Evolutionary conservation across 2,113 vertebrate species (phyloP), one percentile per base, ranked within the genome.

Genomic region (Athene noctua): DNA sequence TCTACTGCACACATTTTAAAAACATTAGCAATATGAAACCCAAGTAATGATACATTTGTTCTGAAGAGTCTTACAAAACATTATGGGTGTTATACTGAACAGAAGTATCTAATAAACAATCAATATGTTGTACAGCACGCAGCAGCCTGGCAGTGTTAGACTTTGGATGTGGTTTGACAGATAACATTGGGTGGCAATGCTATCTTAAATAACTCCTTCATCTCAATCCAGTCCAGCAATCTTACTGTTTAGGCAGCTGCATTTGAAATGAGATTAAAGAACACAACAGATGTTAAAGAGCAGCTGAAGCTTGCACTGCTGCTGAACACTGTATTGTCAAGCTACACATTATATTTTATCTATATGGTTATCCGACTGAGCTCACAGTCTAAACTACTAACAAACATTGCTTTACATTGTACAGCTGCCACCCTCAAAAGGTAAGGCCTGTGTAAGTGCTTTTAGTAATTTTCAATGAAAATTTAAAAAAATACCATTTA

Each of bases 201-300:
- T 51, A 44, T 74, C 57, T 75, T 71, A 70, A 70, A n/a, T 40
- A 61, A 87, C 12, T 81, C 17, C 52, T 81, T 92, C 67, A 88
- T 47, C 55, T 71, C n/a, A 78, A 22, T 32, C 21, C 29, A 63
- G 32, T 67, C n/a, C 17, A 83, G 46, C 47, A 83, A 83, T 29
- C 32, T 54, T 42, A 58, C 23, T 78, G 23, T 63, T 90, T n/a
- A 86, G 63, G 77, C 26, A 96, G 71, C 19, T 66, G n/a, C n/a
- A 86, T 94, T 92, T 80, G 78, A 86, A 91, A 66, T 30, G n/a
- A 74, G 32, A 84, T 70, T 92, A 66, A 73, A 94, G 63, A 88
- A 71, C 19, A 68, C 42, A 70, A 79, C 11, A 78, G n/a, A 86
- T 36, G 32, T 54, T 86, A 57, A 86, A 54, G 54, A 84, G 62